phyloP scores from a whole-genome alignment of 2,888 invertebrate species.

The Yponomeuta evonymella region DNA sequence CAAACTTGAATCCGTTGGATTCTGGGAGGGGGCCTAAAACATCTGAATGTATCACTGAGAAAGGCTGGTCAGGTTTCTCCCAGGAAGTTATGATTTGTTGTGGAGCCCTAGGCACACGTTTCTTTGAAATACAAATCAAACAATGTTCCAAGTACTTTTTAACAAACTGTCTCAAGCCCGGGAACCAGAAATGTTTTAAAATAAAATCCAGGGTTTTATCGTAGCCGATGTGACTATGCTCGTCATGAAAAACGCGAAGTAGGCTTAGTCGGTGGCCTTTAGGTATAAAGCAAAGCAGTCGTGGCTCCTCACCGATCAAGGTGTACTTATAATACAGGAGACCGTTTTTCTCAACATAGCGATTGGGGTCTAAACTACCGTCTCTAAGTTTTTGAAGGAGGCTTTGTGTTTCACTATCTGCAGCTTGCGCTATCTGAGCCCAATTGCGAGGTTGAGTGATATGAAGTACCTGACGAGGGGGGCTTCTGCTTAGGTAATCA shows the following conservation, averaged over 20 bases:
- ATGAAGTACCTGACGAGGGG: too few species aligned
- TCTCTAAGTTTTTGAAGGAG: not conserved
- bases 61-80: conserved; percentile 25
- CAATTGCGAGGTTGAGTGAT: too few species aligned
- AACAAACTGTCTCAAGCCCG: conserved; percentile 15
- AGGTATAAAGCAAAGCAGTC: conserved; percentile 17
- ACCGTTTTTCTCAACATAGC: not conserved
- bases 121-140: conserved; percentile 9
- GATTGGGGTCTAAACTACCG: not conserved
- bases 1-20: conserved; percentile 13
- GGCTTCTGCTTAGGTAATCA: too few species aligned
- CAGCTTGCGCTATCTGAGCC: too few species aligned
- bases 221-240: conserved; percentile 17
- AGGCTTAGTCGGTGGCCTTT: conserved; percentile 18
- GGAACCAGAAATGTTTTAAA: conserved; percentile 19
- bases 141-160: conserved; percentile 12
- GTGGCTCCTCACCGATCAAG: conserved; percentile 10
- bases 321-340: conserved; percentile 1
- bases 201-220: conserved; percentile 19
- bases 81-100: conserved; percentile 23
- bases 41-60: conserved; percentile 23
- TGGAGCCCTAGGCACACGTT: conserved; percentile 13
- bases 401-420: too few species aligned
- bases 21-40: conserved; percentile 13
- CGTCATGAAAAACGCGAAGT: conserved; percentile 18